Evolutionary conservation across 2,888 invertebrate genomes (phyloP), one percentile per base, ranked within the genome.

Genomic region (Tortrix viridana): DNA sequence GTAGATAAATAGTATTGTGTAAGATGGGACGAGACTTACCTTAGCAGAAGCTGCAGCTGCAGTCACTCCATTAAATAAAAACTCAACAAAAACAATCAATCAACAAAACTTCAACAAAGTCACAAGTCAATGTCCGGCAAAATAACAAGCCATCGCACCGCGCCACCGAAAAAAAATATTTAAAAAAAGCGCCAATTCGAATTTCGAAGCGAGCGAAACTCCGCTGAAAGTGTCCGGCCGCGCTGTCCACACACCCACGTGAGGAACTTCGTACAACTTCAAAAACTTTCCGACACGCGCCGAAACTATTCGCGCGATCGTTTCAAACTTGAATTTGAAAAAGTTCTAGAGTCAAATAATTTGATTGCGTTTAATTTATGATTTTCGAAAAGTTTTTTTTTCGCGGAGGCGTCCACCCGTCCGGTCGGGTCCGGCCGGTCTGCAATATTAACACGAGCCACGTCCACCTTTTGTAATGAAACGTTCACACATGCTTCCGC

Each of bases 401-500:
- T 82, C 79, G 81, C 78, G 72, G 82, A 87, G 78, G 84, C 89
- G 91, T 86, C 88, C 88, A 82, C 86, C 88, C 91, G 89, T 88
- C 86, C 89, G 89, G 88, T 86, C 83, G 85, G 87, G 89, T 89
- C 89, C 89, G 86, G 89, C 80, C 85, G 85, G 89, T 89, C 90
- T 89, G 91, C 91, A 86, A 89, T 90, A 90, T 91, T 90, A 92
- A 90, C 89, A 89, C 88, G 87, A 84, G 88, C 84, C 82, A 84
- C 89, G 91, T 88, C 91, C 91, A 91, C 91, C 92, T 91, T 90
- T 90, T 90, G 91, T 91, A 91, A 92, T 91, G 91, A 89, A 90
- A 90, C 89, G 91, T 90, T 91, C 91, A 91, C 92, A 91, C 90
- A 91, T 90, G 90, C 91, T 91, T 91, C 91, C 92, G 92, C 91